Evolutionary conservation across 2,888 invertebrate genomes (phyloP).

Genomic region (Taenaris catops): DNA sequence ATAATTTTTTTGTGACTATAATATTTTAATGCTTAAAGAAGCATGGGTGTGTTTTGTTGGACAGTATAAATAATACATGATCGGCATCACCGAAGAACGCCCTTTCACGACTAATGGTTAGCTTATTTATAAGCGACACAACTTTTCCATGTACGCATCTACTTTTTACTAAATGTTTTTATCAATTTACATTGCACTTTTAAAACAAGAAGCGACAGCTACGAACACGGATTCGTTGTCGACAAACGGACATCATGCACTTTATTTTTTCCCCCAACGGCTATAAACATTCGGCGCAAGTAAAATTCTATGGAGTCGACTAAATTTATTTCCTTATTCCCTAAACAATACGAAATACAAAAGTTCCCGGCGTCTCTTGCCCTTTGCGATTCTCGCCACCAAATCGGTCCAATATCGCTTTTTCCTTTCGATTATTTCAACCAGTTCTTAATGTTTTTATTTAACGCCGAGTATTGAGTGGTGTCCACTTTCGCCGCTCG

Average conservation of each 20-base stretch:
- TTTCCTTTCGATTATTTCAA: slow-evolving; percentile 70
- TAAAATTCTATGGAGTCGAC: slow-evolving; percentile 17
- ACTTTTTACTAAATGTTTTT: slow-evolving; percentile 9
- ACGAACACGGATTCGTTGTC: slow-evolving; percentile 10
- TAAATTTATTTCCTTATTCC: slow-evolving; percentile 26
- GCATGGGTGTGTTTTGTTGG: slow-evolving; percentile 1
- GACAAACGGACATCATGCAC: slow-evolving; percentile 8
- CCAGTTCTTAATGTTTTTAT: slow-evolving; percentile 76
- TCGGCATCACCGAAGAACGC: slow-evolving; percentile 5
- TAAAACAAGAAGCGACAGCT: slow-evolving; percentile 11
- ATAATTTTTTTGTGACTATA: too few species aligned
- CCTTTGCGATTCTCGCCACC: slow-evolving; percentile 38
- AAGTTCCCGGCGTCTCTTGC: slow-evolving; percentile 16
- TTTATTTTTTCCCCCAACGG: slow-evolving; percentile 8
- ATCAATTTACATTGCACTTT: slow-evolving; percentile 8
- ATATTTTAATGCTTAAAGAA: too few species aligned
- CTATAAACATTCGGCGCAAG: slow-evolving; percentile 15
- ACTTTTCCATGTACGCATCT: slow-evolving; percentile 6
- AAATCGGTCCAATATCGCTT: slow-evolving; percentile 68
- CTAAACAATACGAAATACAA: slow-evolving; percentile 22
- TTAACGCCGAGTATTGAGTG: slow-evolving; percentile 72
- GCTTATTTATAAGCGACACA: slow-evolving; percentile 11
- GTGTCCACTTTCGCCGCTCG: slow-evolving; percentile 69
- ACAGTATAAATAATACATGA: slow-evolving; percentile 12
- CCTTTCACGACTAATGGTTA: slow-evolving; percentile 8